These are phyloP conservation scores for Cyphomyrus discorhynchus DNA, from an alignment of 2,113 vertebrate genomes.

Conservation along the genomic window DNA sequence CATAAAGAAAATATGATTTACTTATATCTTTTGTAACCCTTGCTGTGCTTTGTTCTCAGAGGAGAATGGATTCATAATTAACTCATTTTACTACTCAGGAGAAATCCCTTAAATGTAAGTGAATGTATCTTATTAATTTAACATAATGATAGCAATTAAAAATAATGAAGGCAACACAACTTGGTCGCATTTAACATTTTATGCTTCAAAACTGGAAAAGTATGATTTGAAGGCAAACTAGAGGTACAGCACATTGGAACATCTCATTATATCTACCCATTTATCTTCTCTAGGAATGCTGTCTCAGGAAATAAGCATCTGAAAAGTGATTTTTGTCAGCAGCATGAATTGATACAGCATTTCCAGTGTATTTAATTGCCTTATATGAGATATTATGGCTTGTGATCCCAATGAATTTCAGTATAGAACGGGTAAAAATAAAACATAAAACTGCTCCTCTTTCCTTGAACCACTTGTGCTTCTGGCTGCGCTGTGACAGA, in stretches of 20 bases:
- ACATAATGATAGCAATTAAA: not conserved
- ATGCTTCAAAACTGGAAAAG: not conserved
- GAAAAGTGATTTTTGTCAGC: not conserved
- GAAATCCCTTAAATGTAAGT: not conserved
- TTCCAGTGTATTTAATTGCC: not conserved
- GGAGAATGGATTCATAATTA: not conserved
- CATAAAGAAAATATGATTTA: not conserved
- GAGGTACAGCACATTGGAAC: not conserved
- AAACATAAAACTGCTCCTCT: not conserved
- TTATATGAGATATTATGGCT: not conserved
- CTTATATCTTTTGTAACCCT: not conserved
- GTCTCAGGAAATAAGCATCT: not conserved
- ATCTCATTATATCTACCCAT: not conserved
- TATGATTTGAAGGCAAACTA: not conserved
- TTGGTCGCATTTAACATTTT: not conserved
- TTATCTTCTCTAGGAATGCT: not conserved
- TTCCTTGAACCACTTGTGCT: not conserved
- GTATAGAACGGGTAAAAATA: not conserved
- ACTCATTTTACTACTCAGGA: not conserved
- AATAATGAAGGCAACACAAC: not conserved
- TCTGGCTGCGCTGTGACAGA: not conserved
- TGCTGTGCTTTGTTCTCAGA: not conserved
- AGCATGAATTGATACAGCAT: not conserved
- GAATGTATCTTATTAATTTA: slow-evolving; percentile 1
- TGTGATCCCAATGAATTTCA: not conserved